Percentiles rank a stretch among this genome's conserved stretches.
Conservation (phyloP, 2,113 vertebrate genomes). For the Macrotus californicus region DNA sequence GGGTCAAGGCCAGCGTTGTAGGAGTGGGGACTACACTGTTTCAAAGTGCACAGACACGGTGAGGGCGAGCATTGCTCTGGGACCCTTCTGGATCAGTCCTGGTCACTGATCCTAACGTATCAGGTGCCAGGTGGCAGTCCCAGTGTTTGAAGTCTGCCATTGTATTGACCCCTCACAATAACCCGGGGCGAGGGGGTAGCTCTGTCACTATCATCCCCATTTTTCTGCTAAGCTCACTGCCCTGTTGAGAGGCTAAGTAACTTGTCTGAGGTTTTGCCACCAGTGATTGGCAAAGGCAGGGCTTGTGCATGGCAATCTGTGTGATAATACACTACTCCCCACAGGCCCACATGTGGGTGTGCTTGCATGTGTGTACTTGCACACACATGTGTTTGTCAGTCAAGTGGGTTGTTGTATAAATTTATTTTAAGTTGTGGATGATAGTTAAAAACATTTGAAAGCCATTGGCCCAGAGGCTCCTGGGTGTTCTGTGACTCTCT, state of each 20-base stretch:
- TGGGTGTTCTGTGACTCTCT: neutral
- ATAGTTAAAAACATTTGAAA: neutral
- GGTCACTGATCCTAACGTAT: neutral
- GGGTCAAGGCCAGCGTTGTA: neutral
- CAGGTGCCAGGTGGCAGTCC: neutral
- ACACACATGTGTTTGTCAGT: neutral
- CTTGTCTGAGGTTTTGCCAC: neutral
- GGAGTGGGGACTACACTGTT: neutral
- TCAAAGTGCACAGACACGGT: neutral
- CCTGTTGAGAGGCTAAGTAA: neutral
- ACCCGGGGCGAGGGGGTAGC: neutral
- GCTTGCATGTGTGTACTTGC: neutral
- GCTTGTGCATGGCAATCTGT: neutral
- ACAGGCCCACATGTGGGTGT: rapidly evolving
- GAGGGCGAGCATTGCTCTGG: neutral
- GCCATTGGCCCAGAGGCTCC: neutral
- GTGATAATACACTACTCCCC: neutral
- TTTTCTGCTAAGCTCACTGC: neutral
- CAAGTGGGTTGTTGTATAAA: neutral
- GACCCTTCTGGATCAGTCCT: neutral
- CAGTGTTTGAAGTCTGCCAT: neutral
- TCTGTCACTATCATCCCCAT: rapidly evolving
- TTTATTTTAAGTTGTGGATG: neutral
- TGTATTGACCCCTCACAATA: neutral
- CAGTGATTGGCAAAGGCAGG: neutral